A percentile compares a stretch with the other conserved stretches of the same genome.
Evolutionary conservation across 2,797 vertebrate genomes (phyloP).

Genomic region (Coreius guichenoti): DNA sequence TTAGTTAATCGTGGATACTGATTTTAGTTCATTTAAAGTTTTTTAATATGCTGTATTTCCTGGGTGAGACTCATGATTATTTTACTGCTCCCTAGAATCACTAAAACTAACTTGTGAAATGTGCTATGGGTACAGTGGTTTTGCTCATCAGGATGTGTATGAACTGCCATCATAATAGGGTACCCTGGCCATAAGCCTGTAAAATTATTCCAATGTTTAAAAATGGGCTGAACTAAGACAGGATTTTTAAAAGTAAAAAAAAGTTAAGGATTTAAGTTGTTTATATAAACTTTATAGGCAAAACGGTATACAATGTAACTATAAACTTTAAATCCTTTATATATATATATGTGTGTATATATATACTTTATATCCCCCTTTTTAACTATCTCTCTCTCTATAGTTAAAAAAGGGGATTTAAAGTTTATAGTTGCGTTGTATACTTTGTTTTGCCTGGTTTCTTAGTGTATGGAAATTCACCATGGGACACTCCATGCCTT

Average conservation of each 20-base stretch:
- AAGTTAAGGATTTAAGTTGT: too few relatives aligned
- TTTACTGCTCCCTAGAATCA: background rate
- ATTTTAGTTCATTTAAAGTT: background rate
- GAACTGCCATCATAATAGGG: background rate
- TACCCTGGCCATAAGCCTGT: background rate
- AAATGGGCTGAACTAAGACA: background rate
- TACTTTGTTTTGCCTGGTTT: background rate
- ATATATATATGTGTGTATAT: fast-evolving
- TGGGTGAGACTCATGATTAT: background rate
- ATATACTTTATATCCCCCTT: too few relatives aligned
- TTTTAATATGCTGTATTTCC: background rate
- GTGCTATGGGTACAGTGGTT: too few relatives aligned
- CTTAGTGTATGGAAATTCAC: background rate
- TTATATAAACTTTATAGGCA: too few relatives aligned
- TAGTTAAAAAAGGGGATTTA: background rate
- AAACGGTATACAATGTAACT: too few relatives aligned
- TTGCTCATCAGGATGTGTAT: background rate
- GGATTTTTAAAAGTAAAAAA: background rate
- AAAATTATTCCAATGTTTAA: background rate
- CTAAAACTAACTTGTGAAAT: background rate
- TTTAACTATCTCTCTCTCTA: too few relatives aligned
- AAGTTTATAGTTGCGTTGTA: background rate
- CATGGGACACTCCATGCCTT: too few relatives aligned
- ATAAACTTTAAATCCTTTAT: too few relatives aligned
- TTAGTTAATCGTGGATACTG: background rate